Base-by-base conservation (phyloP, 2,113 vertebrate species). In the Tenebrosternarchus preto region DNA sequence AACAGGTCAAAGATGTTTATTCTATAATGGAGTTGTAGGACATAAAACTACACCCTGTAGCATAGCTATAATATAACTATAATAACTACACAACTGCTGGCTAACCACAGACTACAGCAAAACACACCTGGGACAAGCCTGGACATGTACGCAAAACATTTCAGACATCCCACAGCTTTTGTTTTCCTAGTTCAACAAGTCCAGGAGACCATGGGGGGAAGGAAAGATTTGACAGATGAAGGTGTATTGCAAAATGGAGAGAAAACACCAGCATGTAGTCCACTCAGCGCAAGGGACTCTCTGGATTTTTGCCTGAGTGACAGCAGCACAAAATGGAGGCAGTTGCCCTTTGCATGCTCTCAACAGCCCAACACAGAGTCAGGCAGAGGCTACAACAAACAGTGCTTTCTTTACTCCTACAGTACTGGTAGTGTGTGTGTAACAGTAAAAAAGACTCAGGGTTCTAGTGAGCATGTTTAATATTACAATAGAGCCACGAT, bases 101-200 rank as follows among this genome's bases (percentile, higher is more conserved):
- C 20, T 8, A 55, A 43, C 5, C 50, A 20, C 20, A 25, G 64
- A 7, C 27, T 25, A 0, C 7, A 59, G 33, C 2, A 6, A 19
- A 55, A 64, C 69, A 73, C 43, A 39, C 22, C 63, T 60, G 27
- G 20, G 61, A 46, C 85, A 33, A 60, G 82, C 61, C 15, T 11
- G 31, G 50, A 77, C 82, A 31, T 55, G 85, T 12, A 12, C 29
- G 19, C 43, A 2, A 36, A 56, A 19, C 24, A 36, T 36, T 31
- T 80, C 50, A 22, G 8, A n/a, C 66, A 1, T 8, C 57, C 36
- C 25, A 29, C 0, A 31, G 67, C 53, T 15, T 3, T 50, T 50
- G 43, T 50, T 50, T 50, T 15, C 12, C 9, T 50, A 12, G 43
- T 50, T 50, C 12, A 25, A 50, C 43, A 50, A 50, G 43, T 50